phyloP scores from a whole-genome alignment of 1,140 invertebrate genomes.

The Pentalonia nigronervosa region DNA sequence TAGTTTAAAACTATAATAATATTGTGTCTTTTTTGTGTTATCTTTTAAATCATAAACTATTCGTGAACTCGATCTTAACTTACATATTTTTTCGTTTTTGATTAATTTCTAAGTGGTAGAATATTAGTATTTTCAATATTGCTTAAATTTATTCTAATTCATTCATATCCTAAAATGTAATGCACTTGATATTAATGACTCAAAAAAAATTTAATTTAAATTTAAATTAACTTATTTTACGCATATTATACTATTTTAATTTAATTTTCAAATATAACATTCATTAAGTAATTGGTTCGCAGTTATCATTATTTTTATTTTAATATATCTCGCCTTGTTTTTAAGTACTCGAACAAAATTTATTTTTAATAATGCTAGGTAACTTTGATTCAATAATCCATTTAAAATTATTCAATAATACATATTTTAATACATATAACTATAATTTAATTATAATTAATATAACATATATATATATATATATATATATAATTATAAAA shows the following conservation, averaged over 20 bases:
- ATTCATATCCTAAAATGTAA: background rate
- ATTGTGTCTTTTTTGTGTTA: background rate
- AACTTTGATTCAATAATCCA: background rate
- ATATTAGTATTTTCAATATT: background rate
- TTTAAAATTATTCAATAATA: background rate
- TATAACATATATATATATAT: no score
- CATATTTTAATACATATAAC: background rate
- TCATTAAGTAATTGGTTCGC: background rate
- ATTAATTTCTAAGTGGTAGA: background rate
- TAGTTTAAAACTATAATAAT: background rate
- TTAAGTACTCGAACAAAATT: no score
- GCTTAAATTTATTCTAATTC: background rate
- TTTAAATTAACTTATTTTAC: background rate
- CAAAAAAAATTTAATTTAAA: background rate
- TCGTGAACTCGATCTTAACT: no score
- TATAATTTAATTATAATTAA: background rate
- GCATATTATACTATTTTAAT: background rate
- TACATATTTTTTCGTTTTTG: background rate
- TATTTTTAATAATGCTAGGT: background rate
- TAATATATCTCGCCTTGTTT: background rate
- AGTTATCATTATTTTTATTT: background rate
- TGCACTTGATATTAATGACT: background rate
- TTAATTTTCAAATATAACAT: background rate
- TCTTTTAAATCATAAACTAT: no score
- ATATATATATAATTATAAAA: no score